A percentile compares a stretch with the other conserved stretches of the same genome.
phyloP scores from a whole-genome alignment of 1,140 invertebrate species.

The Cyclargus thomasi region DNA sequence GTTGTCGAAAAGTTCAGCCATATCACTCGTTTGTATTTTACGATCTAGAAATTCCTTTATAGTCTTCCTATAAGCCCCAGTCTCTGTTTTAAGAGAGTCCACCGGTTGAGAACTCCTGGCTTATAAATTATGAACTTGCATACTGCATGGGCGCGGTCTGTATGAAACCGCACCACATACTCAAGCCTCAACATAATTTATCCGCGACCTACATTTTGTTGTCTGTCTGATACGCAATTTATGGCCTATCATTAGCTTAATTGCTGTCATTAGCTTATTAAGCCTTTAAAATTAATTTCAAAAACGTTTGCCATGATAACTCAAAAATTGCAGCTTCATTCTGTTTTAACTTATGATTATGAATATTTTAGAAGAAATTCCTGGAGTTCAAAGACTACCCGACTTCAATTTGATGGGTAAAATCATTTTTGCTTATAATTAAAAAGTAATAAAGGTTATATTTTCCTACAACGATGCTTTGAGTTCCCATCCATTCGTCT shows the following conservation, averaged over 20 bases:
- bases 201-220: not conserved
- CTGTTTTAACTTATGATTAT: too few species aligned
- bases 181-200: not conserved
- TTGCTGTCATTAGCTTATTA: not conserved
- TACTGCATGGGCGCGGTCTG: not conserved
- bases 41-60: too few species aligned
- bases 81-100: too few species aligned
- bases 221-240: slow-evolving; percentile 1
- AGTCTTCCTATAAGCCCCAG: too few species aligned
- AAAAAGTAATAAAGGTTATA: too few species aligned
- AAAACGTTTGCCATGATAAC: not conserved
- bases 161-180: not conserved
- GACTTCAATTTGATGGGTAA: too few species aligned
- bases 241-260: slow-evolving; percentile 1
- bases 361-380: not conserved
- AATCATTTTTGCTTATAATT: too few species aligned
- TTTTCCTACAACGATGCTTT: too few species aligned
- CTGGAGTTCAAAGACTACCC: not conserved
- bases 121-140: not conserved
- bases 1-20: too few species aligned
- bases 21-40: too few species aligned
- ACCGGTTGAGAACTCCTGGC: too few species aligned
- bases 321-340: not conserved
- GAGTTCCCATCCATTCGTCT: too few species aligned
- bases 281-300: not conserved